phyloP scores from a whole-genome alignment of 2,797 vertebrate species.

The Phrynocephalus vlangalii region DNA sequence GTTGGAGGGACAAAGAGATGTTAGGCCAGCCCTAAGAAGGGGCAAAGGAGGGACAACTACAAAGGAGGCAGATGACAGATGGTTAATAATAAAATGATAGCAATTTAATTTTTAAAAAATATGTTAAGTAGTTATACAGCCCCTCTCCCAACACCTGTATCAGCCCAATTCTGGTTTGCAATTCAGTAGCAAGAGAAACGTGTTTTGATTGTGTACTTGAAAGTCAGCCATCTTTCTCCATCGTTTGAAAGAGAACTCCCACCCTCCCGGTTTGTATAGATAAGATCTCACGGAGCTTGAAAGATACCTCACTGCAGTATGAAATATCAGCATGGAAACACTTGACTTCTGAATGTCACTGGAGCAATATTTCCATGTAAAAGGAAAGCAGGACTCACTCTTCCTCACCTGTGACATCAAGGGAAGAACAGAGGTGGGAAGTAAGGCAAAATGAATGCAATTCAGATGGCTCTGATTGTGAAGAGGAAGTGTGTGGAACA shows the following conservation, averaged over 20 bases:
- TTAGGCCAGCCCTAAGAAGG: too few relatives aligned
- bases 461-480: neutral
- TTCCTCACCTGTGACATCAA: neutral
- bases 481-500: neutral
- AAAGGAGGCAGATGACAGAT: neutral
- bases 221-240: neutral
- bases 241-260: neutral
- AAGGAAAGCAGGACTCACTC: neutral
- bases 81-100: neutral
- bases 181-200: neutral
- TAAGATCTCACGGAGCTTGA: conserved; percentile 12
- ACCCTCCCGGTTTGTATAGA: neutral
- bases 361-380: neutral
- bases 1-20: too few relatives aligned
- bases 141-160: rapidly evolving
- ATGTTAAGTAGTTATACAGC: neutral
- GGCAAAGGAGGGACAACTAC: rapidly evolving
- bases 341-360: conserved; percentile 32
- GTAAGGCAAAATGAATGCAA: neutral
- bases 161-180: neutral
- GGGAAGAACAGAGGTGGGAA: neutral
- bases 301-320: conserved; percentile 18
- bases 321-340: conserved; percentile 29
- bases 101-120: conserved; percentile 15
- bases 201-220: conserved; percentile 40